Evolutionary conservation across 2,888 invertebrate genomes (phyloP), one percentile per base, ranked within the genome.

Genomic region (Rotaria macrura): DNA sequence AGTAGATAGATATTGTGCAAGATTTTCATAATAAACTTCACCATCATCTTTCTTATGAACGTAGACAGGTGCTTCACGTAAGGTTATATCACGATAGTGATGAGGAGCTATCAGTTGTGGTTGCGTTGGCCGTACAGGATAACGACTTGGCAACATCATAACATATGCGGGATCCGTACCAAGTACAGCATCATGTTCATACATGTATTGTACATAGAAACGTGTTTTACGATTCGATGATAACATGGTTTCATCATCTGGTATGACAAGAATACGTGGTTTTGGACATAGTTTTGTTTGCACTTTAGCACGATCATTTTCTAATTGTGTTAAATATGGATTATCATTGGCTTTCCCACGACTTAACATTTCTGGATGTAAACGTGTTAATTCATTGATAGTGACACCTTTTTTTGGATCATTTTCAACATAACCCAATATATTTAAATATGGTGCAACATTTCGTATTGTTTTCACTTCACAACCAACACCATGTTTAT

Each of bases 181-280:
- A 34, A 72, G 52, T 23, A 86, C 86, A 84, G 79, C 86, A 79
- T 86, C 86, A 47, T 86, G 49, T 49, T 72, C 52, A 84, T 84
- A 86, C 74, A 72, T 84, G 38, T 86, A 86, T 47, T 86, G 86
- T 79, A 86, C 86, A 84, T 86, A 86, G 29, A 86, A 72, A 83
- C 84, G 84, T 43, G 84, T 84, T 34, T 84, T 49, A 55, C 83
- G 65, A 85, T 86, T 84, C 38, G 74, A 83, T 23, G 86, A 84
- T 17, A 86, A 47, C 55, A 86, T 86, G 38, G 74, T 49, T 55
- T 86, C 86, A 85, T 86, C 86, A 83, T 86, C 86, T 17, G 84
- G 52, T 74, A 86, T 86, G n/a, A 86, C 29, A 3, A 86, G 54
- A 34, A 86, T 74, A 79, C 72, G 84, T 52, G 86, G 86, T 49